These are phyloP conservation scores for Pitta sordida DNA, from an alignment of 2,113 vertebrate species.

Conservation along the genomic window DNA sequence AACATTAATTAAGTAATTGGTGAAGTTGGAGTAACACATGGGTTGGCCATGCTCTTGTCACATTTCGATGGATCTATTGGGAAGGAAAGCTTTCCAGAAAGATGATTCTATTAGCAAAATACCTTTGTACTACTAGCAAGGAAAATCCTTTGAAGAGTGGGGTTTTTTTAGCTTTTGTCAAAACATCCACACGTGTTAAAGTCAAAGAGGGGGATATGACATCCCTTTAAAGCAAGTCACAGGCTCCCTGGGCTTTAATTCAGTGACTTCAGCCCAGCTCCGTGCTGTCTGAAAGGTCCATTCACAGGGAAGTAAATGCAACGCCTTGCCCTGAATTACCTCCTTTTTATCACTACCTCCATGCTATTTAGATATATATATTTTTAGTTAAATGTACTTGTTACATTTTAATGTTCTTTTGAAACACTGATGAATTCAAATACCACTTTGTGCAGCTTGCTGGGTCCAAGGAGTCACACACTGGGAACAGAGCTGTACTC, in stretches of 20 bases:
- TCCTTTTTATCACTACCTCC: constrained; percentile 51
- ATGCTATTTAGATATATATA: constrained; percentile 45
- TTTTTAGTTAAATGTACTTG: constrained; percentile 55
- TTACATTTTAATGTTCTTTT: constrained; percentile 61
- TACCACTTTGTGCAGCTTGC: background rate
- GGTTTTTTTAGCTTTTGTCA: background rate
- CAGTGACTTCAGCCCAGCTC: background rate
- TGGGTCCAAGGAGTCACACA: background rate
- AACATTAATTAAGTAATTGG: background rate
- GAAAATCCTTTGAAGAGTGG: background rate
- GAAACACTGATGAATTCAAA: constrained; percentile 38
- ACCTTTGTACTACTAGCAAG: background rate
- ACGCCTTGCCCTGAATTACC: constrained; percentile 37
- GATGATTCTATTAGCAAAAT: background rate
- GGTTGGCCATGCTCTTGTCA: background rate
- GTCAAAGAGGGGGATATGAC: background rate
- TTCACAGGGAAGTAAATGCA: constrained; percentile 44
- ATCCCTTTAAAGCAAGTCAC: background rate
- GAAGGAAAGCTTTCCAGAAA: background rate
- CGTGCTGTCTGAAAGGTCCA: background rate
- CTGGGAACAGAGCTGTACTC: background rate
- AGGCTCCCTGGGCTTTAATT: background rate
- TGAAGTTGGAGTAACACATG: background rate
- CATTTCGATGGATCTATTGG: background rate
- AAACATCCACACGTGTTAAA: background rate